A percentile compares a stretch with the other conserved stretches of the same genome.
Conservation (phyloP, 2,888 invertebrate genomes). For the Nephrocerus scutellatus region DNA sequence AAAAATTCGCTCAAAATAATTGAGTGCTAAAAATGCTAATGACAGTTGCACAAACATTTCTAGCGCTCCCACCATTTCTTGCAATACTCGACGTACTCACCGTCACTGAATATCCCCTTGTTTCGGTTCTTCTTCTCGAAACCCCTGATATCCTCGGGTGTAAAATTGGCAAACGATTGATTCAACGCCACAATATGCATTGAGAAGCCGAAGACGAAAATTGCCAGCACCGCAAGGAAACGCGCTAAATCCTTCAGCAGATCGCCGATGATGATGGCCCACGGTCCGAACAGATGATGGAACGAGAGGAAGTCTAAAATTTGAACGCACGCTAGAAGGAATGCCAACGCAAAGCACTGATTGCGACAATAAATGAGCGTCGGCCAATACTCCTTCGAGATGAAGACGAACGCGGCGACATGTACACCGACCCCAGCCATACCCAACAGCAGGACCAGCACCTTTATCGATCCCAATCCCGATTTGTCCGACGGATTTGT, state of each 20-base stretch:
- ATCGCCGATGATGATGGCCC: constrained; percentile 99
- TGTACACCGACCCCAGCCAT: constrained; percentile 88
- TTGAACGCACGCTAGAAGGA: constrained; percentile 94
- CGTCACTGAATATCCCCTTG: constrained; percentile 61
- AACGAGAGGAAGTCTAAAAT: constrained; percentile 96
- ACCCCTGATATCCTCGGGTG: constrained; percentile 56
- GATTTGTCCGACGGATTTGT: constrained; percentile 97
- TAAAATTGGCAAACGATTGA: constrained; percentile 77
- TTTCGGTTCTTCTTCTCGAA: constrained; percentile 53
- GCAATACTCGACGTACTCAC: constrained; percentile 57
- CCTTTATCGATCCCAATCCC: constrained; percentile 90
- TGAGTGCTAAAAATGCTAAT: constrained; percentile 3
- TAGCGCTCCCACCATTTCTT: too few species aligned
- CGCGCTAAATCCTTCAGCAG: constrained; percentile 89
- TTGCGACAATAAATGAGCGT: constrained; percentile 91
- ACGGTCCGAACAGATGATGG: constrained; percentile 98
- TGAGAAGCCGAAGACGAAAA: constrained; percentile 98
- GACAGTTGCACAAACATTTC: not conserved
- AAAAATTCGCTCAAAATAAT: too few species aligned
- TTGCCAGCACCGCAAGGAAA: constrained; percentile 93
- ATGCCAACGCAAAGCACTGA: constrained; percentile 91
- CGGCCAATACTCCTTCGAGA: constrained; percentile 67
- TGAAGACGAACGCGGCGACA: constrained; percentile 68
- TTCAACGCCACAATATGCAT: constrained; percentile 94
- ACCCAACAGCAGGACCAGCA: constrained; percentile 77